Conservation (phyloP, 2,113 vertebrate genomes). For the Epinephelus moara region DNA sequence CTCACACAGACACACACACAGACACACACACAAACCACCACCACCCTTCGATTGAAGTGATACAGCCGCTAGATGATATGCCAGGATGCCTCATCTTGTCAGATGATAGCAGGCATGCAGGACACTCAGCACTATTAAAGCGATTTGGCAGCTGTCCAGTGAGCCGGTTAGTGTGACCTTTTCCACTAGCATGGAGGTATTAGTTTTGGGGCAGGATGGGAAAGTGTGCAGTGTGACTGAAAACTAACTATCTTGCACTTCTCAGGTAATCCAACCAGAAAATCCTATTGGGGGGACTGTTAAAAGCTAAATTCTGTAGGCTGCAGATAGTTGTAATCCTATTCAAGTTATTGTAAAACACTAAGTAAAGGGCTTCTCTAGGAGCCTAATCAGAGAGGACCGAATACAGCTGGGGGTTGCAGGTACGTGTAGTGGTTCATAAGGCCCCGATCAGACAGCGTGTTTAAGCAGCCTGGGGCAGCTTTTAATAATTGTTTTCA, state of each 20-base stretch:
- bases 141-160: constrained; percentile 56
- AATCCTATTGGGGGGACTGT: constrained; percentile 17
- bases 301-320: not conserved
- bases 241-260: constrained; percentile 29
- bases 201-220: constrained; percentile 35
- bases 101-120: constrained; percentile 22
- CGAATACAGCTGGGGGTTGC: not conserved
- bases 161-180: constrained; percentile 48
- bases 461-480: no score
- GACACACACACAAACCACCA: not conserved
- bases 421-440: not conserved
- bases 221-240: constrained; percentile 29
- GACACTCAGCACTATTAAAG: constrained; percentile 45
- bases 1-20: not conserved
- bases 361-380: not conserved
- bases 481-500: no score
- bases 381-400: not conserved
- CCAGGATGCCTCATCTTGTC: constrained; percentile 42
- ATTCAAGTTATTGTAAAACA: not conserved
- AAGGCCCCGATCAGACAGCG: no score
- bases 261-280: constrained; percentile 43
- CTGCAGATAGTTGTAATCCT: constrained; percentile 41
- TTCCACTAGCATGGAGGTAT: constrained; percentile 23
- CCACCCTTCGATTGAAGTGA: not conserved
- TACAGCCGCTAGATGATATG: constrained; percentile 2